phyloP scores from a whole-genome alignment of 1,140 invertebrate genomes.

The Camponotus vicinus region DNA sequence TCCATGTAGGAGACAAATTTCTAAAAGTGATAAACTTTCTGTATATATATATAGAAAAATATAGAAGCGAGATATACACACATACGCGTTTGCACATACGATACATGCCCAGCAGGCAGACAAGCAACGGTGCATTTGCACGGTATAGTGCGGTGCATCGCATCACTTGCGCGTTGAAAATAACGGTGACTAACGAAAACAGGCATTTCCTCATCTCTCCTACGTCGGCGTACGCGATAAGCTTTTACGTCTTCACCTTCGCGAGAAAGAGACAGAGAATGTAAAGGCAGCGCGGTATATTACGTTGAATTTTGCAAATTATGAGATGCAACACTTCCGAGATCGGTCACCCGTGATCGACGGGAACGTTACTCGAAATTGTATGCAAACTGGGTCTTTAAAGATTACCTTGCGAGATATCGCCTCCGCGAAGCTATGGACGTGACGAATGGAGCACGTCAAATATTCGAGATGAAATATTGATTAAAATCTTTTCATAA shows the following conservation, averaged over 20 bases:
- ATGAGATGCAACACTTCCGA: slow-evolving; percentile 40
- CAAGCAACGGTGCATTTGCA: slow-evolving; percentile 68
- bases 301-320: slow-evolving; percentile 57
- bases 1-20: slow-evolving; percentile 56
- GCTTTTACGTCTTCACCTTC: slow-evolving; percentile 61
- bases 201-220: slow-evolving; percentile 69
- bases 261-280: not conserved
- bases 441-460: not conserved
- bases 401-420: slow-evolving; percentile 28
- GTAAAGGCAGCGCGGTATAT: slow-evolving; percentile 25
- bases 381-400: slow-evolving; percentile 48
- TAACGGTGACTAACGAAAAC: slow-evolving; percentile 75
- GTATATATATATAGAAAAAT: too few relatives aligned
- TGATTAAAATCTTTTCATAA: not conserved
- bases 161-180: slow-evolving; percentile 66
- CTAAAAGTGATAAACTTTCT: slow-evolving; percentile 56
- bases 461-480: not conserved
- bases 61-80: slow-evolving; percentile 29
- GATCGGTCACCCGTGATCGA: slow-evolving; percentile 31
- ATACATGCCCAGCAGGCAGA: slow-evolving; percentile 54
- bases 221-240: slow-evolving; percentile 65
- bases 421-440: not conserved
- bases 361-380: slow-evolving; percentile 51
- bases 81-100: not conserved
- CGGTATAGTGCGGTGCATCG: slow-evolving; percentile 64